A percentile compares a stretch with the other conserved stretches of the same genome.
These are phyloP conservation scores for Apolygus lucorum DNA, from an alignment of 1,140 invertebrate genomes.

Conservation along the genomic window DNA sequence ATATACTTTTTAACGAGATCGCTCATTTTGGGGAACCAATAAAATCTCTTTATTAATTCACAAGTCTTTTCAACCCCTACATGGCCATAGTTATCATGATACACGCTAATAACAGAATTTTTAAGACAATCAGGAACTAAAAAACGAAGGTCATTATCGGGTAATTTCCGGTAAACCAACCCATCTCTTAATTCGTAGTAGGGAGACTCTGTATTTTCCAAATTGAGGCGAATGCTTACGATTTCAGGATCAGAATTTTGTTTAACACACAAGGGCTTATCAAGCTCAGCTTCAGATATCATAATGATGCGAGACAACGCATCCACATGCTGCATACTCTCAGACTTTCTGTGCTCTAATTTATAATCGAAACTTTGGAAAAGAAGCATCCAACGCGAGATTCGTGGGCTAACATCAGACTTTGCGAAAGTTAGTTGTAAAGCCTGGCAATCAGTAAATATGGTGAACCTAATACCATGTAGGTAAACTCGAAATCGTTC, in stretches of 20 bases:
- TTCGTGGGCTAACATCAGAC: neutral
- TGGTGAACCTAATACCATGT: neutral
- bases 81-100: neutral
- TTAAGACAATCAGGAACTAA: neutral
- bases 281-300: neutral
- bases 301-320: neutral
- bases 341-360: neutral
- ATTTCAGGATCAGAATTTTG: neutral
- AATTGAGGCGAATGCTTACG: neutral
- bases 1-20: conserved; percentile 6
- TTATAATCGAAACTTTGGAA: neutral
- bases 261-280: neutral
- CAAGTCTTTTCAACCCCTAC: neutral
- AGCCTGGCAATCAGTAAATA: neutral
- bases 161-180: neutral
- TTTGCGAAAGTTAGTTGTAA: neutral
- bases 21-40: conserved; percentile 18
- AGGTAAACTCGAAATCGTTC: neutral
- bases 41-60: neutral
- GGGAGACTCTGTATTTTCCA: neutral
- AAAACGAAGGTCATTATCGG: neutral
- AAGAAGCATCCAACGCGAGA: too few species aligned
- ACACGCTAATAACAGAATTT: neutral
- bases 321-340: neutral
- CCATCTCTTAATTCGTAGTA: neutral